Conservation (phyloP, 2,113 vertebrate genomes). For the Hemiscyllium ocellatum region DNA sequence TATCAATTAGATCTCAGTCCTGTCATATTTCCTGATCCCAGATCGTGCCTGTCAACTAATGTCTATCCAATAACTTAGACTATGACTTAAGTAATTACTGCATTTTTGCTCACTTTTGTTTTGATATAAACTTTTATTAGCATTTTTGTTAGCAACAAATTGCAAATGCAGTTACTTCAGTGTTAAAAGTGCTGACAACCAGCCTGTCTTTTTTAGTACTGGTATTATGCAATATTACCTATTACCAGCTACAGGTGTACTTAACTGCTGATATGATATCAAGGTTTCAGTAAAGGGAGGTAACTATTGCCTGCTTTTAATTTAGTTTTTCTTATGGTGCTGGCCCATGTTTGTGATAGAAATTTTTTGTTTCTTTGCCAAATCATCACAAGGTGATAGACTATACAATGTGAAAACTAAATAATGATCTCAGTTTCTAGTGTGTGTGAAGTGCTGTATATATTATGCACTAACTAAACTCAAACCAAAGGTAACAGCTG, state of each 20-base stretch:
- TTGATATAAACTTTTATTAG: neutral
- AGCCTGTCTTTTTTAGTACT: neutral
- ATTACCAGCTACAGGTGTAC: neutral
- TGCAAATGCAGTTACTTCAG: neutral
- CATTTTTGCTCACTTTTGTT: neutral
- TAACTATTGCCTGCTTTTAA: neutral
- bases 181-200: neutral
- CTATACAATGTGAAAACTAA: neutral
- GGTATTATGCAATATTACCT: neutral
- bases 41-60: neutral
- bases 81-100: neutral
- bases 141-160: neutral
- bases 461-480: neutral
- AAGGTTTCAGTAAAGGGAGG: neutral
- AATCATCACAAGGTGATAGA: neutral
- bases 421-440: neutral
- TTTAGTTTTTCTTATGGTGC: neutral
- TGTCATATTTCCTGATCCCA: neutral
- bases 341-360: neutral
- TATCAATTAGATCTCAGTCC: neutral
- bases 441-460: neutral
- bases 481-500: neutral
- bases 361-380: neutral
- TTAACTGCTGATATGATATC: neutral
- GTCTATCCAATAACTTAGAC: neutral